phyloP scores from a whole-genome alignment of 2,888 invertebrate genomes.

The Meteorus cinctellus region DNA sequence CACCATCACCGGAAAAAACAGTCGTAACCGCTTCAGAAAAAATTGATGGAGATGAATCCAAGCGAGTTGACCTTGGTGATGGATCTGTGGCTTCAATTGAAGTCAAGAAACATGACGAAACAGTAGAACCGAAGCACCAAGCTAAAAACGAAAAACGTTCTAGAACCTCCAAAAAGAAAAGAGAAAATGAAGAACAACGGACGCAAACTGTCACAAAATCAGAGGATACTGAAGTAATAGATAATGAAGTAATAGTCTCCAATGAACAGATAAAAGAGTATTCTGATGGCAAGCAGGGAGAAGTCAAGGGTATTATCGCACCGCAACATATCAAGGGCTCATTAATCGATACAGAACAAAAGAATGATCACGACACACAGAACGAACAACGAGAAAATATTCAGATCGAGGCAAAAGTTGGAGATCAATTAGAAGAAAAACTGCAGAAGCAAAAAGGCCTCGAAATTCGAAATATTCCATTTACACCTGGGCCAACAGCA shows the following conservation, averaged over 20 bases:
- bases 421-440: conserved; percentile 49
- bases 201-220: not conserved
- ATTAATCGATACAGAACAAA: conserved; percentile 56
- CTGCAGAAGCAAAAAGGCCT: conserved; percentile 52
- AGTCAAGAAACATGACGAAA: not conserved
- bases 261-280: conserved; percentile 48
- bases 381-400: conserved; percentile 64
- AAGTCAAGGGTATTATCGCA: conserved; percentile 29
- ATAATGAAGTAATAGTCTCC: conserved; percentile 24
- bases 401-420: conserved; percentile 60
- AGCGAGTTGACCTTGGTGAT: conserved; percentile 29
- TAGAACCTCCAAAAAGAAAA: not conserved
- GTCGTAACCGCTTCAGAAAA: not conserved
- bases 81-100: conserved; percentile 32
- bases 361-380: conserved; percentile 66
- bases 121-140: not conserved
- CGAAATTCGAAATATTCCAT: conserved; percentile 43
- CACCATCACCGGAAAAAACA: not conserved
- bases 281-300: conserved; percentile 42
- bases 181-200: not conserved
- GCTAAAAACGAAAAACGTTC: not conserved
- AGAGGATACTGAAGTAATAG: conserved; percentile 1
- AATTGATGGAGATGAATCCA: conserved; percentile 2
- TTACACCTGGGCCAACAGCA: conserved; percentile 41
- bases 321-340: conserved; percentile 52